phyloP scores from a whole-genome alignment of 1,140 invertebrate genomes.

The Chionoecetes opilio region DNA sequence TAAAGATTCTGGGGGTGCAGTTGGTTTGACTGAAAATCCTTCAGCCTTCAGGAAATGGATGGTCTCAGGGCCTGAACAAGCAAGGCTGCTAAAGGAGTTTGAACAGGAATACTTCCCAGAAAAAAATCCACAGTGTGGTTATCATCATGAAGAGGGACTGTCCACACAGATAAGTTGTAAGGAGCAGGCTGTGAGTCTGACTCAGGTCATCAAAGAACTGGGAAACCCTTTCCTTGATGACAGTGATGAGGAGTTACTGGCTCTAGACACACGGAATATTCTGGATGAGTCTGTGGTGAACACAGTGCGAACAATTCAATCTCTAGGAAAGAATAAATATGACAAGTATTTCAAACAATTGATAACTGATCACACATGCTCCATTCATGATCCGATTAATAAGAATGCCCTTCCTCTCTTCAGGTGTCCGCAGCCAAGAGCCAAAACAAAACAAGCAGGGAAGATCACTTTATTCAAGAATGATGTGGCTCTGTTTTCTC shows the following conservation, averaged over 20 bases:
- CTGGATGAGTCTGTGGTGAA: constrained; percentile 37
- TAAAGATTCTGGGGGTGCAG: constrained; percentile 40
- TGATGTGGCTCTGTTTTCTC: too few species aligned
- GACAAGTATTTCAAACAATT: not conserved
- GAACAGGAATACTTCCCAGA: constrained; percentile 46
- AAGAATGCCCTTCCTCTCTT: constrained; percentile 32
- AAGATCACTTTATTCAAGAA: too few species aligned
- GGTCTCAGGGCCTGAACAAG: constrained; percentile 38
- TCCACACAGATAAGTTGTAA: constrained; percentile 41
- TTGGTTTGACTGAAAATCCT: constrained; percentile 54
- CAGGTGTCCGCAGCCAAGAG: not conserved
- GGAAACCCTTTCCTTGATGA: constrained; percentile 47
- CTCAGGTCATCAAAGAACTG: constrained; percentile 21
- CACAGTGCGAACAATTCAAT: constrained; percentile 36
- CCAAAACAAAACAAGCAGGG: constrained; percentile 48
- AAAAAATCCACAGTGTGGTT: not conserved
- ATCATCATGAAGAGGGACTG: constrained; percentile 49
- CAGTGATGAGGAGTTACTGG: constrained; percentile 39
- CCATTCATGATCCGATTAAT: too few species aligned
- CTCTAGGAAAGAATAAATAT: constrained; percentile 31
- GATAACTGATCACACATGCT: not conserved
- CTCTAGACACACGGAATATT: constrained; percentile 31
- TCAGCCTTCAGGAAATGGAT: constrained; percentile 42
- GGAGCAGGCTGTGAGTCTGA: constrained; percentile 24
- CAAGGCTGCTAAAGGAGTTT: constrained; percentile 34